Conservation (phyloP, 2,113 vertebrate genomes). For the Scophthalmus maximus region DNA sequence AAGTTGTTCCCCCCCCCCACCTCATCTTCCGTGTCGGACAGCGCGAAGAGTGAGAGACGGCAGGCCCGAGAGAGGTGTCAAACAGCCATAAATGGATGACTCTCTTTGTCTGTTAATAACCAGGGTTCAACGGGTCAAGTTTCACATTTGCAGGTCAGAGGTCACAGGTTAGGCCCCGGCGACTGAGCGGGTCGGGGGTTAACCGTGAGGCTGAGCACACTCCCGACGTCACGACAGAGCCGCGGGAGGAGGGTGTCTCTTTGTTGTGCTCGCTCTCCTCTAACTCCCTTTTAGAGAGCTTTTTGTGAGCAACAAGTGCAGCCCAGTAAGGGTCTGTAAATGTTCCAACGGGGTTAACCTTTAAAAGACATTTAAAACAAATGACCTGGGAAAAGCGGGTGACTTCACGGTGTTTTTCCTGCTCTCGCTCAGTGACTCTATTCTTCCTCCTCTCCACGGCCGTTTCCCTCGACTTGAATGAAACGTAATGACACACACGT, state of each 20-base stretch:
- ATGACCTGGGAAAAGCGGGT: conserved; percentile 61
- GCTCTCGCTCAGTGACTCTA: conserved; percentile 10
- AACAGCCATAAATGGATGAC: conserved; percentile 65
- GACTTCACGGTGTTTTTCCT: conserved; percentile 47
- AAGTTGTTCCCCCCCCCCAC: neutral
- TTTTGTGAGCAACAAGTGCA: conserved; percentile 51
- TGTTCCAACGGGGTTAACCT: conserved; percentile 80
- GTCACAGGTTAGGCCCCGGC: conserved; percentile 53
- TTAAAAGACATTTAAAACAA: conserved; percentile 79
- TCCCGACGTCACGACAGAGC: conserved; percentile 11
- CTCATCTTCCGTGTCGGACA: conserved; percentile 41
- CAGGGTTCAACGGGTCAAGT: conserved; percentile 59
- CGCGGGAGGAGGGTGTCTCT: conserved; percentile 6
- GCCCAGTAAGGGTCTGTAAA: conserved; percentile 64
- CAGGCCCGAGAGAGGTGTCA: conserved; percentile 62
- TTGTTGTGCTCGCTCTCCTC: conserved; percentile 20
- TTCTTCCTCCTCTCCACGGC: conserved; percentile 24
- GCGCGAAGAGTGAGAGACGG: conserved; percentile 54
- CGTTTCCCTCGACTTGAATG: conserved; percentile 22
- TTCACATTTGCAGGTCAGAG: conserved; percentile 59
- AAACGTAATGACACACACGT: conserved; percentile 15
- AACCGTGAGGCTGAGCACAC: conserved; percentile 54
- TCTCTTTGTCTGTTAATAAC: conserved; percentile 58
- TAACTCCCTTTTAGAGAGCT: conserved; percentile 44
- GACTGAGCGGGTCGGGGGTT: conserved; percentile 34